A percentile compares a stretch with the other conserved stretches of the same genome.
These are phyloP conservation scores for Phenganax stokvisi DNA, from an alignment of 92 coral and sea anemone species.

Conservation along the genomic window DNA sequence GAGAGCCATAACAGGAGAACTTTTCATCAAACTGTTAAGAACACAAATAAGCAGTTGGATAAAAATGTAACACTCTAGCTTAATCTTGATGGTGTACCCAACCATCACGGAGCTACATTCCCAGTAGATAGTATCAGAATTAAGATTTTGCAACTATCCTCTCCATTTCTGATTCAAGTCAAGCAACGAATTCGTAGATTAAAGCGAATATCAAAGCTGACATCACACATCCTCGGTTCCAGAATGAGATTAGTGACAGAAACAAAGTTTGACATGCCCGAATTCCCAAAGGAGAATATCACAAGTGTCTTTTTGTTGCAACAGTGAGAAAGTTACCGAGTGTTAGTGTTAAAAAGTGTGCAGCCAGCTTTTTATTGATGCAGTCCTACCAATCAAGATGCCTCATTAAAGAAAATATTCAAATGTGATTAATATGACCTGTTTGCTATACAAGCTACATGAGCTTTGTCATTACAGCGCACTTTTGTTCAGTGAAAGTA, in stretches of 20 bases:
- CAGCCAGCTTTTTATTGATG: constrained; percentile 33
- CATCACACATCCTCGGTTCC: constrained; percentile 44
- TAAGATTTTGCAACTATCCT: constrained; percentile 44
- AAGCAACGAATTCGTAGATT: constrained; percentile 49
- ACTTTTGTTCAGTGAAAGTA: neutral
- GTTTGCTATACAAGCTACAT: neutral
- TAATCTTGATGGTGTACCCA: too few relatives aligned
- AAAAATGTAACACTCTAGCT: neutral
- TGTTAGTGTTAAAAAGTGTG: constrained; percentile 25
- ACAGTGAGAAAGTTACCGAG: constrained; percentile 18
- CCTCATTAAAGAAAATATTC: neutral
- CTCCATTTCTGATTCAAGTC: constrained; percentile 47
- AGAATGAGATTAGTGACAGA: constrained; percentile 10
- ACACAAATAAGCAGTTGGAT: neutral
- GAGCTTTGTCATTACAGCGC: neutral
- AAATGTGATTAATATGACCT: neutral
- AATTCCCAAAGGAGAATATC: constrained; percentile 22
- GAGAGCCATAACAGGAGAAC: neutral
- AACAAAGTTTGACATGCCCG: constrained; percentile 25
- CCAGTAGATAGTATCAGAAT: constrained; percentile 24
- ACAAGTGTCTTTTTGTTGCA: constrained; percentile 10
- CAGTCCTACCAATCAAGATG: constrained; percentile 8
- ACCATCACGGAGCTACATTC: too few relatives aligned
- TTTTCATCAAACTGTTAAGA: neutral
- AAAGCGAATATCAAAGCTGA: constrained; percentile 56